phyloP scores from a whole-genome alignment of 2,113 vertebrate genomes.

The Bujurquina vittata region DNA sequence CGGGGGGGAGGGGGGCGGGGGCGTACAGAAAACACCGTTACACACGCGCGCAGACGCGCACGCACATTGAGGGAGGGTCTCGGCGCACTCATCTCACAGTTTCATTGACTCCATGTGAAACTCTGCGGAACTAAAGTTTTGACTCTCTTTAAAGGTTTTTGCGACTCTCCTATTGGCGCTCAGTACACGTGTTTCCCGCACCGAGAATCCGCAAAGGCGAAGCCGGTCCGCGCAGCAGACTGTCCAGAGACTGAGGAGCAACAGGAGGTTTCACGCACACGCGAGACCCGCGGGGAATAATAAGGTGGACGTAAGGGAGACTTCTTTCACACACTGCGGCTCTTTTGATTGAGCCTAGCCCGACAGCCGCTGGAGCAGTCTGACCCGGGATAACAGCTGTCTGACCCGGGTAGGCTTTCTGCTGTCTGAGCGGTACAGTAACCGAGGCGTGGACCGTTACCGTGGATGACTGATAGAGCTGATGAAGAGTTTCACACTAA shows the following conservation, averaged over 20 bases:
- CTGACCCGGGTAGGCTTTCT: slow-evolving; percentile 14
- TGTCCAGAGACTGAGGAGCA: slow-evolving; percentile 25
- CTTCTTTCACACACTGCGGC: neutral
- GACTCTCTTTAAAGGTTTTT: neutral
- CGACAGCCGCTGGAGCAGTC: neutral
- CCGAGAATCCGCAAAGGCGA: neutral
- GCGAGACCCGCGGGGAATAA: neutral
- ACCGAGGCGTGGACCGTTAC: neutral
- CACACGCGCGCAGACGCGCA: neutral
- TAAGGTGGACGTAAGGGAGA: neutral
- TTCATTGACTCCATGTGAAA: slow-evolving; percentile 19
- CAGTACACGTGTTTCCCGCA: neutral
- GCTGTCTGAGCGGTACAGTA: slow-evolving; percentile 29
- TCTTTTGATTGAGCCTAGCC: neutral
- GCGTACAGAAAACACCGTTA: slow-evolving; percentile 43
- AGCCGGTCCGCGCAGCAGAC: slow-evolving; percentile 7
- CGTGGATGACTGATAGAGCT: neutral
- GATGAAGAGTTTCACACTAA: neutral
- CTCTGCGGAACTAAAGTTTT: slow-evolving; percentile 13
- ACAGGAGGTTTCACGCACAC: slow-evolving; percentile 46
- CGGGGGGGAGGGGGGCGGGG: neutral
- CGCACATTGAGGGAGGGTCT: slow-evolving; percentile 25
- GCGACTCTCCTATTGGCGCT: neutral
- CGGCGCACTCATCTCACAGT: slow-evolving; percentile 28
- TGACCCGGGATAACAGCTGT: slow-evolving; percentile 35